A percentile compares a stretch with the other conserved stretches of the same genome.
phyloP scores from a whole-genome alignment of 2,113 vertebrate genomes.

The Sylvia atricapilla region DNA sequence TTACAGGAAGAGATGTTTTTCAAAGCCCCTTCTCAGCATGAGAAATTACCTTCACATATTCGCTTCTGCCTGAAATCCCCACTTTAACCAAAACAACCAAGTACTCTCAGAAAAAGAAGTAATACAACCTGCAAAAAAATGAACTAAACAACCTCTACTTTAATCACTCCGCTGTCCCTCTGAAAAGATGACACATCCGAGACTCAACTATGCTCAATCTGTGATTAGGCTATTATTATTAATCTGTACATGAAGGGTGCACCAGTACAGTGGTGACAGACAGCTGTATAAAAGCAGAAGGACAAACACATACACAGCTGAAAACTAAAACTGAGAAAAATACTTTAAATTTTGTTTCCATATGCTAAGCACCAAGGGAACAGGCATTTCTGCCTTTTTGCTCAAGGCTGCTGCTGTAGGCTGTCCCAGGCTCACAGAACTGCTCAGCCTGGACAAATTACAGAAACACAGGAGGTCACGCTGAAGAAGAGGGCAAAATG shows the following conservation, averaged over 20 bases:
- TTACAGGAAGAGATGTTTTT: background rate
- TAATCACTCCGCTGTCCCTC: background rate
- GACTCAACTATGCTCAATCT: background rate
- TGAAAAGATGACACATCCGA: background rate
- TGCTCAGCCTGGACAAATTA: background rate
- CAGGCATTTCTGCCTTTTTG: background rate
- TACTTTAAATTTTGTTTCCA: background rate
- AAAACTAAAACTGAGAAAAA: background rate
- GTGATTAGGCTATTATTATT: background rate
- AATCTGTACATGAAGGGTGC: background rate
- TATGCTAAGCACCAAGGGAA: background rate
- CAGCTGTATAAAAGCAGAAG: background rate
- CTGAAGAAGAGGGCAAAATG: background rate
- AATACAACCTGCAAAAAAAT: background rate
- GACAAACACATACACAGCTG: rapidly evolving
- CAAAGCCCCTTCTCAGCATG: background rate
- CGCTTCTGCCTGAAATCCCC: background rate
- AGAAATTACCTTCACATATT: background rate
- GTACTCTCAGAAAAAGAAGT: background rate
- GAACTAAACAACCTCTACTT: background rate
- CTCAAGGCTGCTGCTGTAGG: background rate
- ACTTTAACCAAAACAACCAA: background rate
- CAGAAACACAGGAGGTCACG: background rate
- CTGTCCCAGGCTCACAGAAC: background rate
- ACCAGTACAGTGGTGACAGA: background rate